Percentiles rank a stretch among this genome's conserved stretches.
These are phyloP conservation scores for Odontocolon sp. DNA, from an alignment of 2,888 invertebrate species.

Conservation along the genomic window DNA sequence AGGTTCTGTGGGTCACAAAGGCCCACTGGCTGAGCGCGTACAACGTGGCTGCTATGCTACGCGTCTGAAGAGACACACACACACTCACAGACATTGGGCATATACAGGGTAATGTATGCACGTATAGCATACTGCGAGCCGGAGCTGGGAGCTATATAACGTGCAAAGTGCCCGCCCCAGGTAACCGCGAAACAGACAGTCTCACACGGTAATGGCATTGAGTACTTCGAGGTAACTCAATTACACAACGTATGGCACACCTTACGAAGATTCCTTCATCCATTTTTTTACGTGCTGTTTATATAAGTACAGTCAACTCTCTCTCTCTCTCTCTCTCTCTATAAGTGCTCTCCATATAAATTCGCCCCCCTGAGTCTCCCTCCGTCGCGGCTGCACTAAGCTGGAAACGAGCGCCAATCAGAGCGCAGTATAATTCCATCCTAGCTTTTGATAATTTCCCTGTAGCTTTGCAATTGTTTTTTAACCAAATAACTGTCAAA, in stretches of 20 bases:
- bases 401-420: too few relatives aligned
- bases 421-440: too few relatives aligned
- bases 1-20: constrained; percentile 76
- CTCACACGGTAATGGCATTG: constrained; percentile 59
- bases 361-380: too few relatives aligned
- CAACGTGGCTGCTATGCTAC: constrained; percentile 45
- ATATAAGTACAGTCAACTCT: too few relatives aligned
- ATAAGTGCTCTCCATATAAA: too few relatives aligned
- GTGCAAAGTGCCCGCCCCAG: constrained; percentile 66
- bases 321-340: too few relatives aligned
- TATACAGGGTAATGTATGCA: constrained; percentile 21
- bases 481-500: too few relatives aligned
- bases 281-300: neutral
- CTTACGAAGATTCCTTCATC: neutral
- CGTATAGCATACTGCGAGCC: constrained; percentile 39
- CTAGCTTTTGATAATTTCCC: too few relatives aligned
- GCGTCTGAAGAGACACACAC: constrained; percentile 1
- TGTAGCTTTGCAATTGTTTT: too few relatives aligned
- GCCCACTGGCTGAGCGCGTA: constrained; percentile 64
- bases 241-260: constrained; percentile 43
- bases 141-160: constrained; percentile 64
- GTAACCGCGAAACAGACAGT: constrained; percentile 55
- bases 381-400: too few relatives aligned
- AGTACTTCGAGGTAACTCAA: constrained; percentile 57
- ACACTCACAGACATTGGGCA: neutral